Percentiles rank a stretch among this genome's conserved stretches.
Conservation (phyloP, 1,140 invertebrate genomes). For the Drosophila pandora region DNA sequence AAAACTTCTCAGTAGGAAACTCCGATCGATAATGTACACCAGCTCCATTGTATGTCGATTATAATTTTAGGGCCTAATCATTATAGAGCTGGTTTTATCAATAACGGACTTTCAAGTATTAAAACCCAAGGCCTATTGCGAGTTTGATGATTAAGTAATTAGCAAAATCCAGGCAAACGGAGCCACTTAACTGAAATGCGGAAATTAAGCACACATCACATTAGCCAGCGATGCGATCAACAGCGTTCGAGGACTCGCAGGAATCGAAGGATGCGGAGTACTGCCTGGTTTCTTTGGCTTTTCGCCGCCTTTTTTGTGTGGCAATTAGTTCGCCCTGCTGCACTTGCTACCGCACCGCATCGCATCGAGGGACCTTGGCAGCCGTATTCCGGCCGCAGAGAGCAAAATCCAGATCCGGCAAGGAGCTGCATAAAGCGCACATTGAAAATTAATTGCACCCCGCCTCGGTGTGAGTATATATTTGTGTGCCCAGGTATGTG, state of each 20-base stretch:
- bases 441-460: slow-evolving; percentile 79
- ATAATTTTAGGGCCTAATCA: too few species aligned
- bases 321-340: slow-evolving; percentile 66
- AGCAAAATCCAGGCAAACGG: slow-evolving; percentile 46
- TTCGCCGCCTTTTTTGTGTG: slow-evolving; percentile 47
- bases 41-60: too few species aligned
- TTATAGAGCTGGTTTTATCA: too few species aligned
- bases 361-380: slow-evolving; percentile 37
- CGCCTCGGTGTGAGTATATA: slow-evolving; percentile 10
- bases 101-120: not conserved
- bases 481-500: slow-evolving; percentile 35
- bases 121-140: slow-evolving; percentile 1
- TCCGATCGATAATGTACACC: too few species aligned
- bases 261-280: slow-evolving; percentile 19
- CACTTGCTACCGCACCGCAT: slow-evolving; percentile 36
- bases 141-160: slow-evolving; percentile 52
- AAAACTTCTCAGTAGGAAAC: too few species aligned
- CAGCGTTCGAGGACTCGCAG: slow-evolving; percentile 33
- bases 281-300: slow-evolving; percentile 44
- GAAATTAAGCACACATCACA: slow-evolving; percentile 56
- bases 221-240: slow-evolving; percentile 49
- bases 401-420: slow-evolving; percentile 45
- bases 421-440: slow-evolving; percentile 70
- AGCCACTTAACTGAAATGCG: slow-evolving; percentile 54
- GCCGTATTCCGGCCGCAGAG: slow-evolving; percentile 35